Percentiles rank a stretch among this genome's conserved stretches.
Evolutionary conservation across 2,797 vertebrate genomes (phyloP).

Genomic region (Pipistrellus kuhlii): DNA sequence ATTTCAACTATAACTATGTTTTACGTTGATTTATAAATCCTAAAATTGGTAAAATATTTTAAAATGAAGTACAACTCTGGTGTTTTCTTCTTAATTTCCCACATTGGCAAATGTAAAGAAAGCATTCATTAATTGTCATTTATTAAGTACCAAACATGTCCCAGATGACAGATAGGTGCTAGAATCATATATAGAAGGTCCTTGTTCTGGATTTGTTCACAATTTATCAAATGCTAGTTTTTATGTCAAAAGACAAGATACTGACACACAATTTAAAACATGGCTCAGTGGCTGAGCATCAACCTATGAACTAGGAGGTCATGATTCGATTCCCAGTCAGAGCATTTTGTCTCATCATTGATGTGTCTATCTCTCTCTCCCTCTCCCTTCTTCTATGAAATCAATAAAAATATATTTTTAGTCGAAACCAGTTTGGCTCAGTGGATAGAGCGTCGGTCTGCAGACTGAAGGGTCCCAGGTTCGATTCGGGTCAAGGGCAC

Average conservation of each 20-base stretch:
- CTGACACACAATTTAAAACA: neutral
- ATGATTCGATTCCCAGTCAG: too few relatives aligned
- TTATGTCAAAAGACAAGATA: neutral
- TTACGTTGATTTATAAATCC: neutral
- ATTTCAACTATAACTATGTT: neutral
- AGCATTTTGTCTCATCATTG: too few relatives aligned
- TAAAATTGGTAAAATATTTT: slow-evolving; percentile 29
- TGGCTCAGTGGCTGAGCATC: too few relatives aligned
- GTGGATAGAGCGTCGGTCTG: too few relatives aligned
- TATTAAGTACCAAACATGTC: slow-evolving; percentile 18
- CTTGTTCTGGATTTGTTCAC: neutral
- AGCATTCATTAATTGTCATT: neutral
- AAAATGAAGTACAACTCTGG: neutral
- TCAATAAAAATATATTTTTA: too few relatives aligned
- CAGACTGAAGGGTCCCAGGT: too few relatives aligned
- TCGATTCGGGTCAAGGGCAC: too few relatives aligned
- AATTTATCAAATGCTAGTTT: neutral
- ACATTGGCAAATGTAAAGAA: neutral
- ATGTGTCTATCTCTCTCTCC: too few relatives aligned
- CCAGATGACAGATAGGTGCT: neutral
- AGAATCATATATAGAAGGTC: neutral
- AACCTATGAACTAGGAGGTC: too few relatives aligned
- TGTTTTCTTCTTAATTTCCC: slow-evolving; percentile 13
- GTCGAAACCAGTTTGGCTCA: too few relatives aligned
- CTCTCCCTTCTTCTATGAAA: too few relatives aligned